Evolutionary conservation across 2,113 vertebrate genomes (phyloP).

Genomic region (Silurus glanis): DNA sequence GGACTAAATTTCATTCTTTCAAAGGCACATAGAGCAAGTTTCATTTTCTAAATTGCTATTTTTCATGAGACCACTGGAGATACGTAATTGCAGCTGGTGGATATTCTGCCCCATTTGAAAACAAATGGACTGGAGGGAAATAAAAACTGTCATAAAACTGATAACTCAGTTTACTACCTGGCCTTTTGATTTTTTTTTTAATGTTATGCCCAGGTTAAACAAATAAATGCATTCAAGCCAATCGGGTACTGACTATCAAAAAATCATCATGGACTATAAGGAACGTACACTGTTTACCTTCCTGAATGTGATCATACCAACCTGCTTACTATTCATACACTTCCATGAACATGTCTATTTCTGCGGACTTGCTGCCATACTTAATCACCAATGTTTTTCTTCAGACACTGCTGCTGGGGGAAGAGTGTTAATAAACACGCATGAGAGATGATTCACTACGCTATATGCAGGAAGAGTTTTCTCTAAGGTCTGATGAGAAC

Average conservation of each 20-base stretch:
- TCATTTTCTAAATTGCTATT: slow-evolving; percentile 62
- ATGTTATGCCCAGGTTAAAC: slow-evolving; percentile 12
- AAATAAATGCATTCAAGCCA: slow-evolving; percentile 28
- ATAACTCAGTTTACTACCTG: slow-evolving; percentile 66
- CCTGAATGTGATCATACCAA: not conserved
- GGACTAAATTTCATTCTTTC: slow-evolving; percentile 54
- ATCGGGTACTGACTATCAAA: not conserved
- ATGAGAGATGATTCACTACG: slow-evolving; percentile 18
- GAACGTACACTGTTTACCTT: not conserved
- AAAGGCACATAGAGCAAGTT: slow-evolving; percentile 55
- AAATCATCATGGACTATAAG: not conserved
- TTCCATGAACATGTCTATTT: not conserved
- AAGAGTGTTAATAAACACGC: slow-evolving; percentile 15
- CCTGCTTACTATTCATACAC: not conserved
- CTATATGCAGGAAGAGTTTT: not conserved
- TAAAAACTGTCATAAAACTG: slow-evolving; percentile 62
- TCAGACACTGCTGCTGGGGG: slow-evolving; percentile 13
- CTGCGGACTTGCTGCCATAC: not conserved
- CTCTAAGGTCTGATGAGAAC: not conserved
- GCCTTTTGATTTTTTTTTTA: slow-evolving; percentile 41
- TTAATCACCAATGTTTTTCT: slow-evolving; percentile 25
- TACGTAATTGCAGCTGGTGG: slow-evolving; percentile 44
- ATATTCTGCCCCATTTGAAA: slow-evolving; percentile 64
- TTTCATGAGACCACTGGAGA: slow-evolving; percentile 57
- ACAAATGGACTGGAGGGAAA: slow-evolving; percentile 61